Evolutionary conservation across 2,113 vertebrate genomes (phyloP), one percentile per base, ranked within the genome.

Genomic region (Benitochromis conjunctus): DNA sequence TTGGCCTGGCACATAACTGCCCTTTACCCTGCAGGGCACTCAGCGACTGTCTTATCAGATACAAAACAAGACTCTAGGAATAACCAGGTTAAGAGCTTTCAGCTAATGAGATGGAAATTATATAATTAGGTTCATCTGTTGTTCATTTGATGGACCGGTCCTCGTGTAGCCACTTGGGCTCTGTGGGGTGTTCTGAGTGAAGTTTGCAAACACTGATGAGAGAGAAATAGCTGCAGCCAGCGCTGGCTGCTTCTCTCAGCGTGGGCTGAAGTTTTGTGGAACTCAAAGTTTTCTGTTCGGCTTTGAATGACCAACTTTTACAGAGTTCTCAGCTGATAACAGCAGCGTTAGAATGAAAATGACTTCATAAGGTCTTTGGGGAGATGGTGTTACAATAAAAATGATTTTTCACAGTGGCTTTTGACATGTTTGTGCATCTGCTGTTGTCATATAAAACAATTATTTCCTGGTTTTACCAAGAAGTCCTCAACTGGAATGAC

Each of bases 71-170:
- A 69, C 57, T 79, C 14, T 71, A 71, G 86, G 81, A 78, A 81
- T 90, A 79, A 64, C 86, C 76, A 90, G 83, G 83, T 91, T 94
- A 92, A 88, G 93, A 92, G 89, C 82, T 88, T 86, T 64, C 51
- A 84, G 62, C 54, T 77, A 93, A 91, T 77, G 81, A 89, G 89
- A 92, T 87, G 94, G 83, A 92, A 95, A 93, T 94, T 11, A 92
- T 89, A 60, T 90, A 86, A 94, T 91, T 88, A 34, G 77, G 58
- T 85, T 84, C 89, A 94, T 95, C 88, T 94, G 94, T 86, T 89
- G 86, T 80, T 88, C 55, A 88, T 94, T 91, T 85, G 57, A 84
- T 38, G 58, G 60, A 69, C 60, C 48, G 2, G 84, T 88, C 71
- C 29, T 81, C 21, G 5, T 80, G 51, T 51, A 83, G 64, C 58